Evolutionary conservation across 2,888 invertebrate species (phyloP), one percentile per base, ranked within the genome.

Genomic region (Sphaerophoria taeniata): DNA sequence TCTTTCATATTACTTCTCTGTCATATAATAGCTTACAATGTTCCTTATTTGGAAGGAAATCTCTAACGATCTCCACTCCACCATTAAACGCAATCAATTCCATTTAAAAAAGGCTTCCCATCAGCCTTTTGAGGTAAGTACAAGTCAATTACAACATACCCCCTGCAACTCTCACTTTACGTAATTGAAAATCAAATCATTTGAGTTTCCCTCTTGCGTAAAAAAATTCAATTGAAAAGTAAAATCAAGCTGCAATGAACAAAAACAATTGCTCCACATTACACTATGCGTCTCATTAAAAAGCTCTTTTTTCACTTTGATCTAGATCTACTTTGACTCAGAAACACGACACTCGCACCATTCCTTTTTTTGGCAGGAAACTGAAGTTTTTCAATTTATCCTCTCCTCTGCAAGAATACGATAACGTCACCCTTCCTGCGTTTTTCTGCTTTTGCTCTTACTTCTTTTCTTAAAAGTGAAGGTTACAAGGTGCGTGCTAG

Each of bases 291-390:
- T 53, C 31, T 53, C 39, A 39, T 9, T 11, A 36, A 14, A 16
- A 34, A 65, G 65, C 49, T 65, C 24, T 24, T 24, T 24, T 65
- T 65, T 34, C 63, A 63, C 33, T 63, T 63, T 49, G 49, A 65
- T 65, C 65, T 16, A 65, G 49, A 65, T 65, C 65, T 16, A 65
- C 65, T 65, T 49, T 65, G 33, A 14, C n/a, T 45, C 33, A 63
- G 47, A 47, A 16, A 9, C 61, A 63, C 24, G 14, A 63, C 47
- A 63, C 6, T 6, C 33, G 33, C 33, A 63, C 31, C 24, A 24
- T 24, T 24, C 24, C 2, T 2, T 47, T n/a, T 45, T 4, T 2
- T 34, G 49, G 49, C 33, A 65, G 16, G 9, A 65, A 36, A 14
- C 33, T 47, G 33, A 45, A 63, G 63, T 47, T 47, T 33, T 45